phyloP scores from a whole-genome alignment of 2,797 vertebrate genomes.

The Emys orbicularis region DNA sequence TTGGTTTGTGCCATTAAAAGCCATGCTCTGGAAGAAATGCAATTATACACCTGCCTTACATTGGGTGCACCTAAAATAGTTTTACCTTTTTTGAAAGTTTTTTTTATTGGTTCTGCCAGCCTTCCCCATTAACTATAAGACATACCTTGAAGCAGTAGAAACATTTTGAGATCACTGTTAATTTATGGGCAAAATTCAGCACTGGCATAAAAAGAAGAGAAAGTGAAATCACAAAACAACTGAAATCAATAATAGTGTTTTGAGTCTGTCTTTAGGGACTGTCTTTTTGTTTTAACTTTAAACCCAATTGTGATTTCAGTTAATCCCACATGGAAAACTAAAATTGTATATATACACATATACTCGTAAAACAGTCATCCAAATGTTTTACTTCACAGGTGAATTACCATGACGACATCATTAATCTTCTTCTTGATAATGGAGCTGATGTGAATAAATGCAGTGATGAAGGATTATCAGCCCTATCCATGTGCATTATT shows the following conservation, averaged over 20 bases:
- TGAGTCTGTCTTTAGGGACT: background rate
- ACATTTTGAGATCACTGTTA: background rate
- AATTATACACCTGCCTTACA: background rate
- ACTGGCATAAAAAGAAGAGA: background rate
- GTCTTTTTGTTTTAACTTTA: background rate
- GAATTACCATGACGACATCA: slow-evolving; percentile 81
- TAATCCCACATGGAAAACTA: background rate
- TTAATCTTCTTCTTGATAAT: slow-evolving; percentile 87
- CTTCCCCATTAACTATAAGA: background rate
- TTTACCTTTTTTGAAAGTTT: background rate
- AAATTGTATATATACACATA: background rate
- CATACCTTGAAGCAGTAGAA: background rate
- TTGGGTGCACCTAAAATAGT: background rate
- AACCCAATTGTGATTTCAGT: background rate
- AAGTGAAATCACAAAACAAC: background rate
- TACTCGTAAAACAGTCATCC: background rate
- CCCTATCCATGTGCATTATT: slow-evolving; percentile 85
- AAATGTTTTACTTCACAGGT: slow-evolving; percentile 74
- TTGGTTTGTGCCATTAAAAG: background rate
- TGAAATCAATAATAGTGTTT: background rate
- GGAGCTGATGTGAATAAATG: slow-evolving; percentile 89
- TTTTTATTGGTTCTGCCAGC: background rate
- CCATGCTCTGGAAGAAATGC: background rate
- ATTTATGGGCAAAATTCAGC: background rate
- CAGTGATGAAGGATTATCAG: slow-evolving; percentile 86